Evolutionary conservation across 1,140 invertebrate species (phyloP).

Genomic region (Musca domestica): DNA sequence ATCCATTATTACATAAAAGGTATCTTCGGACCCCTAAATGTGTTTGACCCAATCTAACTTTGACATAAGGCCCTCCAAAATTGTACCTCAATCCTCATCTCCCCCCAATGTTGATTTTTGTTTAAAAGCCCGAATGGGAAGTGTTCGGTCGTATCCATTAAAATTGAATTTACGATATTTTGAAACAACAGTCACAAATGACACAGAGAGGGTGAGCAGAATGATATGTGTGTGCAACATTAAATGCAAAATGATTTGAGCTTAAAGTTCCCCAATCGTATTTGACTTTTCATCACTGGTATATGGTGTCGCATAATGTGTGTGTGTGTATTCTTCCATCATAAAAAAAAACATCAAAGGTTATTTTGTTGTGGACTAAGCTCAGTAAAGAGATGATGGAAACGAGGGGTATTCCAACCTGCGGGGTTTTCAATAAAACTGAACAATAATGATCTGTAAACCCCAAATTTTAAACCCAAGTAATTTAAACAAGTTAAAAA

Average conservation of each 20-base stretch:
- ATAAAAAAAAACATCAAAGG: not conserved
- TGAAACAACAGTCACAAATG: not conserved
- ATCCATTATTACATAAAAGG: too few relatives aligned
- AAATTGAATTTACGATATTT: slow-evolving; percentile 1
- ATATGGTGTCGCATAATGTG: not conserved
- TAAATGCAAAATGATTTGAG: slow-evolving; percentile 8
- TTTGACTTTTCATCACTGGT: not conserved
- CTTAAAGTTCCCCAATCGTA: not conserved
- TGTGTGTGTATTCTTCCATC: not conserved
- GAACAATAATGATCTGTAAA: too few relatives aligned
- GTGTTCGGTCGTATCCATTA: not conserved
- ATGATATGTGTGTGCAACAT: not conserved
- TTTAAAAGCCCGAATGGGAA: too few relatives aligned
- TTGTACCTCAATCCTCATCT: too few relatives aligned
- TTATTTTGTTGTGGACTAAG: not conserved
- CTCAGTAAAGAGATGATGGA: not conserved
- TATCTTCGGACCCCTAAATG: too few relatives aligned
- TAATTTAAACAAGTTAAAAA: too few relatives aligned
- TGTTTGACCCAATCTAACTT: too few relatives aligned
- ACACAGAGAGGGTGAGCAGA: not conserved
- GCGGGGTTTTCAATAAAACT: not conserved
- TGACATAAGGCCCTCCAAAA: too few relatives aligned
- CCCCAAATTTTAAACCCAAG: too few relatives aligned
- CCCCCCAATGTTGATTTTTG: too few relatives aligned
- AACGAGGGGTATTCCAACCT: not conserved